Evolutionary conservation across 2,797 vertebrate genomes (phyloP).

Genomic region (Malacoctenus gilli): DNA sequence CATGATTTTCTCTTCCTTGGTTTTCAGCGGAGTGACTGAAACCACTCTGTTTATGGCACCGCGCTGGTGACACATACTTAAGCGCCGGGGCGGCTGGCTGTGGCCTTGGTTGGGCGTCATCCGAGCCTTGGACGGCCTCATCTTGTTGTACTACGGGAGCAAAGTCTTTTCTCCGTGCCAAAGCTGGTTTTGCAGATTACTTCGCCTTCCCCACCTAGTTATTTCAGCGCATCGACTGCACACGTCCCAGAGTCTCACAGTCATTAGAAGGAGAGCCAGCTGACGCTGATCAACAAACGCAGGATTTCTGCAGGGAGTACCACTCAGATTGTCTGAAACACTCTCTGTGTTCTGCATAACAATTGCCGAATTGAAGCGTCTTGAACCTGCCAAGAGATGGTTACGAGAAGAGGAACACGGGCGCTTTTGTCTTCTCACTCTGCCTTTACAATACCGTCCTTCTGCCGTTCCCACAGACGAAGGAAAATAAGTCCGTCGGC

Average conservation of each 20-base stretch:
- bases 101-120: slow-evolving; percentile 7
- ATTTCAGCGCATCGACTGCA: slow-evolving; percentile 40
- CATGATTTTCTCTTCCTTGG: too few species aligned
- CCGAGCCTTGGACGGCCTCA: slow-evolving; percentile 6
- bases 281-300: slow-evolving; percentile 53
- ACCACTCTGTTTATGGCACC: slow-evolving; percentile 37
- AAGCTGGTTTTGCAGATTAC: slow-evolving; percentile 16
- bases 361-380: slow-evolving; percentile 47
- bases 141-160: slow-evolving; percentile 4
- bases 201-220: slow-evolving; percentile 22
- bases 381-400: slow-evolving; percentile 43
- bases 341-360: slow-evolving; percentile 25
- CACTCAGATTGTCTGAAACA: slow-evolving; percentile 41
- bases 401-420: neutral
- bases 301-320: slow-evolving; percentile 52
- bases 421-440: slow-evolving; percentile 10
- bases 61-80: neutral
- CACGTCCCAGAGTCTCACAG: slow-evolving; percentile 26
- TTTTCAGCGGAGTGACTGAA: too few species aligned
- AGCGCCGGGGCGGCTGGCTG: neutral
- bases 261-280: slow-evolving; percentile 49
- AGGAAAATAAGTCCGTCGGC: slow-evolving; percentile 24
- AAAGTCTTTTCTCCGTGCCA: slow-evolving; percentile 9
- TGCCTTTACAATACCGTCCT: slow-evolving; percentile 27
- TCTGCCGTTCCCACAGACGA: neutral